Percentiles rank a stretch among this genome's conserved stretches.
phyloP scores from a whole-genome alignment of 2,113 vertebrate genomes.

The Sterna hirundo region DNA sequence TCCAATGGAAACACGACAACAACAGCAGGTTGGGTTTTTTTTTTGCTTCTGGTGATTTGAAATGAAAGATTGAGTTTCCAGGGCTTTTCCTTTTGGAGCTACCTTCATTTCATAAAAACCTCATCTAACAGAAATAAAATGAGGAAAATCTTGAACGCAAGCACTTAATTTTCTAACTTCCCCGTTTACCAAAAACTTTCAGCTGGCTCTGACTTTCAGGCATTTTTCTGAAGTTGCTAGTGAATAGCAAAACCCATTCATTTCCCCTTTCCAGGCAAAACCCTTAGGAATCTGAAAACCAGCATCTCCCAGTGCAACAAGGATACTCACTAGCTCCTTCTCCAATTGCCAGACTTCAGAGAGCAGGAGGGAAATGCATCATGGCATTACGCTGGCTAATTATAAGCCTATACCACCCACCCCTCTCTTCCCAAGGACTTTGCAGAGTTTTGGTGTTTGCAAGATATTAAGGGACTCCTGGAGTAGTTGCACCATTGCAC shows the following conservation, averaged over 20 bases:
- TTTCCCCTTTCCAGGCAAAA: background rate
- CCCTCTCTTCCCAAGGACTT: background rate
- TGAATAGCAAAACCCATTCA: background rate
- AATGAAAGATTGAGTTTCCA: background rate
- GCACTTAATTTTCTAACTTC: background rate
- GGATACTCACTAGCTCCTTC: background rate
- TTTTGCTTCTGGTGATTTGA: background rate
- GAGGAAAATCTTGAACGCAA: background rate
- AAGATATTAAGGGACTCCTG: fast-evolving
- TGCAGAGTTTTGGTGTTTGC: background rate
- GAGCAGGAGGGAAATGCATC: background rate
- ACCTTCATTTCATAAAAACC: background rate
- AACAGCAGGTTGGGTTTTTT: background rate
- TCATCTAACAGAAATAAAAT: background rate
- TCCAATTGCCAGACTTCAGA: background rate
- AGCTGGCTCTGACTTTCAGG: background rate
- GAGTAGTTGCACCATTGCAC: background rate
- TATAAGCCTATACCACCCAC: background rate
- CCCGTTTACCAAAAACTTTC: background rate
- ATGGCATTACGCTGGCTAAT: fast-evolving
- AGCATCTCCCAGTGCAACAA: background rate
- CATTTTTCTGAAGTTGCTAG: background rate
- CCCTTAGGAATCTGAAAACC: background rate
- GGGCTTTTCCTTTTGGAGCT: background rate
- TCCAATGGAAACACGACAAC: background rate